Percentiles rank a stretch among this genome's conserved stretches.
phyloP scores from a whole-genome alignment of 2,888 invertebrate species.

The Agrotis exclamationis region DNA sequence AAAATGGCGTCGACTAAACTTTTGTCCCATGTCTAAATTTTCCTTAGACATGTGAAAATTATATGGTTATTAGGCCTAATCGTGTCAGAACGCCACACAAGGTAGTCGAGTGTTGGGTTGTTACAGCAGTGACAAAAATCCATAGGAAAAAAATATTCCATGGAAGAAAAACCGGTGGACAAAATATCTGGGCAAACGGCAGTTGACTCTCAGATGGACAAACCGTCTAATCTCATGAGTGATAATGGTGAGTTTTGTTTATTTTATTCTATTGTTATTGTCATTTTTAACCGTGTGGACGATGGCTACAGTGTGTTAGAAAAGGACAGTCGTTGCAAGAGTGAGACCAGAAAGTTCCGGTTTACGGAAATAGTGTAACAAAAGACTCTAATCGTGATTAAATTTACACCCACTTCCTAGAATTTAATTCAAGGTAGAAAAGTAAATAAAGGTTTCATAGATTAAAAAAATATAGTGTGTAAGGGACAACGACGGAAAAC shows the following conservation, averaged over 20 bases:
- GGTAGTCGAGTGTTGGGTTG: slow-evolving; percentile 55
- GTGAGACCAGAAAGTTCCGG: slow-evolving; percentile 36
- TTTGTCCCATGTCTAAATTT: slow-evolving; percentile 40
- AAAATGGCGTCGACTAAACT: slow-evolving; percentile 35
- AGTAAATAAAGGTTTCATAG: background rate
- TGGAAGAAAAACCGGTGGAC: background rate
- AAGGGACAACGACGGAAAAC: no score
- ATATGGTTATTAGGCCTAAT: slow-evolving; percentile 63
- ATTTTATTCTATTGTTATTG: background rate
- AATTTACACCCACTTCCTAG: slow-evolving; percentile 25
- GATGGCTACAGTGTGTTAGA: slow-evolving; percentile 3
- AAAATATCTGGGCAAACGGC: slow-evolving; percentile 11
- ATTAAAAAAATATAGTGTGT: background rate
- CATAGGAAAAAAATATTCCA: background rate
- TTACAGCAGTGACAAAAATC: slow-evolving; percentile 10
- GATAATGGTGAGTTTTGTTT: slow-evolving; percentile 57
- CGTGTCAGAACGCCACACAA: slow-evolving; percentile 57
- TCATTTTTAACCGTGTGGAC: background rate
- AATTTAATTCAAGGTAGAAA: slow-evolving; percentile 9
- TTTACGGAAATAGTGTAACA: slow-evolving; percentile 44
- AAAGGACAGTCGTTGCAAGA: slow-evolving; percentile 16
- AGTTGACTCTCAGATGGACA: slow-evolving; percentile 46
- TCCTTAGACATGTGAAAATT: slow-evolving; percentile 50
- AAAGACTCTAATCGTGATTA: slow-evolving; percentile 42
- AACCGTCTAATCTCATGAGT: background rate